phyloP scores from a whole-genome alignment of 2,797 vertebrate species.

The Alectoris magna region DNA sequence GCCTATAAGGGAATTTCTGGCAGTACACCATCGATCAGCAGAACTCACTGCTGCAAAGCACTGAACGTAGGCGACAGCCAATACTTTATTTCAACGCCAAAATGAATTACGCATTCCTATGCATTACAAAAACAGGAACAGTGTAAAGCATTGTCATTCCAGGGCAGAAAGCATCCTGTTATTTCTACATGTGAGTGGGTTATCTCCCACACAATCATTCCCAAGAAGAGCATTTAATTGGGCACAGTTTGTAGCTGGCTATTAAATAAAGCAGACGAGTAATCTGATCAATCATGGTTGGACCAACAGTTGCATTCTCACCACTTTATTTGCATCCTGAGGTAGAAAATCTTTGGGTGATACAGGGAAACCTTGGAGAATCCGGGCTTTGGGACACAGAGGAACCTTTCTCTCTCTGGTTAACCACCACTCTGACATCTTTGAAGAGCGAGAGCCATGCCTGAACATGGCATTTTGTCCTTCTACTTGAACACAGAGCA shows the following conservation, averaged over 20 bases:
- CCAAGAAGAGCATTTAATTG: not conserved
- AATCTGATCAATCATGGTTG: not conserved
- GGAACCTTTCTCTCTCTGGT: not conserved
- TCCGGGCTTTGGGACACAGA: not conserved
- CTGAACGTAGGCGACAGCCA: fast-evolving
- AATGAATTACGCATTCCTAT: fast-evolving
- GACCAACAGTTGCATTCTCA: not conserved
- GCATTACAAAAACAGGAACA: fast-evolving
- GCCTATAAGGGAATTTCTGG: not conserved
- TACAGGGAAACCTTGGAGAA: not conserved
- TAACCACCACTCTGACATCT: not conserved
- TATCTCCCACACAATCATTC: fast-evolving
- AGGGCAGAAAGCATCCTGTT: not conserved
- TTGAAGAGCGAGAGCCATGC: not conserved
- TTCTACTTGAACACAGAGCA: not conserved
- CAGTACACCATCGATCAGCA: fast-evolving
- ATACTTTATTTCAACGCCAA: not conserved
- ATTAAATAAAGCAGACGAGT: not conserved
- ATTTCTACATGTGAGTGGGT: fast-evolving
- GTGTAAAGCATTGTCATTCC: not conserved
- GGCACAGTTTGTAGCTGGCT: not conserved
- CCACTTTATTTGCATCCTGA: not conserved
- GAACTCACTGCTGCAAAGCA: not conserved
- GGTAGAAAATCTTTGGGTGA: not conserved
- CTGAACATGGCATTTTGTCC: fast-evolving